Evolutionary conservation across 1,140 invertebrate genomes (phyloP), one percentile per base, ranked within the genome.

Genomic region (Branchinecta lynchi): DNA sequence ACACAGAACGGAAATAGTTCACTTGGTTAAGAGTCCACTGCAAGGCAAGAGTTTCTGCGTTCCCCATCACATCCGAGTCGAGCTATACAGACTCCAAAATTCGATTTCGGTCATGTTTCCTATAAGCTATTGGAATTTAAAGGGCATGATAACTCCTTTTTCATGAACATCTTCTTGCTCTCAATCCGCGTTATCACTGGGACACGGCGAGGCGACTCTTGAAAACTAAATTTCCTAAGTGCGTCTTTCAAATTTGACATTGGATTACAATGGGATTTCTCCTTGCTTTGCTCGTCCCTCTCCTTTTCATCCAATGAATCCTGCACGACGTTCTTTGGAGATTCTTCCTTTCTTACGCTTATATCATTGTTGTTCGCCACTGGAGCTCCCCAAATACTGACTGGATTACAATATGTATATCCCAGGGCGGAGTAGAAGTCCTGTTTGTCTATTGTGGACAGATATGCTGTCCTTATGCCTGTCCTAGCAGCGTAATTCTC

Each of bases 381-480:
- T 15, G 51, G 51, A 60, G 2, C 17, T 15, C 51, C 51, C 51
- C 51, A 60, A 60, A 60, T 60, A 60, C 43, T 65, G 32, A 71
- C 68, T 3, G 71, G 71, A 32, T 66, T 17, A 46, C 71, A 71
- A 43, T 69, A 66, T 66, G 66, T 43, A 45, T 71, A 71, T 3
- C 71, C 71, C 17, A 71, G 8, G 65, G 45, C 45, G 8, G 10
- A 17, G 44, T 71, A 71, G 12, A 71, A 71, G 44, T 45, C 21
- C 32, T 71, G 71, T 65, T 71, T 69, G 65, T 71, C 71, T 32
- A 69, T 67, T 21, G 71, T 71, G 21, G 71, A 71, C 8, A 71
- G 68, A 8, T 44, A 66, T 44, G 65, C 71, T 7, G 60, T 70
- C 45, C 17, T 66, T 51, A 71, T 69, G 43, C 68, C 65, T 21